Evolutionary conservation across 37 sponge, comb jelly and placozoan genomes (phyloP), one percentile per base, ranked within the genome.

Genomic region (Halichondria panicea): DNA sequence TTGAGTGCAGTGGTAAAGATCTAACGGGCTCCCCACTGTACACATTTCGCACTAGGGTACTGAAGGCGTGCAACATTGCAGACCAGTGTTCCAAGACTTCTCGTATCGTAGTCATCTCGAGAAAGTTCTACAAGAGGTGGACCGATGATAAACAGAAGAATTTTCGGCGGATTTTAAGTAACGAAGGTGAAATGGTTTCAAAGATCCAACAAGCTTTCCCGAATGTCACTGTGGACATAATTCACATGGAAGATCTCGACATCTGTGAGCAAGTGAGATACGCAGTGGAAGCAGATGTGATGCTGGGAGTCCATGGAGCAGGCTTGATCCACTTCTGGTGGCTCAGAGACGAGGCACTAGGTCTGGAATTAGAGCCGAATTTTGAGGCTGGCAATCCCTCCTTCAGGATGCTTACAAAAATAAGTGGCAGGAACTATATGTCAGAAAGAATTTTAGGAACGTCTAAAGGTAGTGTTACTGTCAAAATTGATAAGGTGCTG

Each of bases 291-390:
- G 65, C 87, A 35, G 87, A 91, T 52, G 55, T 91, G 1, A 42
- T 78, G 18, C 35, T 91, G 31, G 91, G 83, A 0, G 87, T 91
- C 0, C 91, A 91, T 63, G 91, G 91, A 5, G 91, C 91, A 1
- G 91, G 91, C 4, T 45, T 91, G n/a, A 79, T 91, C 0, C 91
- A 91, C 56, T 48, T 78, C 1, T 91, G 91, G 91, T 91, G 91
- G 91, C 35, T 85, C 30, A 43, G 63, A 18, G 78, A 86, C 33
- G 35, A 72, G 38, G 78, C 91, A 5, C 32, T 85, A 5, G n/a
- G 78, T 19, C 67, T 85, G 67, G 91, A 91, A 52, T 68, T 91
- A 52, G 79, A 66, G 3, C 91, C 91, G 2, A 13, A 42, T 0
- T 65, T 58, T 24, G 62, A 78, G 41, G 4, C 43, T 9, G 37